phyloP scores from a whole-genome alignment of 2,113 vertebrate species.

The Aspidoscelis tigris region DNA sequence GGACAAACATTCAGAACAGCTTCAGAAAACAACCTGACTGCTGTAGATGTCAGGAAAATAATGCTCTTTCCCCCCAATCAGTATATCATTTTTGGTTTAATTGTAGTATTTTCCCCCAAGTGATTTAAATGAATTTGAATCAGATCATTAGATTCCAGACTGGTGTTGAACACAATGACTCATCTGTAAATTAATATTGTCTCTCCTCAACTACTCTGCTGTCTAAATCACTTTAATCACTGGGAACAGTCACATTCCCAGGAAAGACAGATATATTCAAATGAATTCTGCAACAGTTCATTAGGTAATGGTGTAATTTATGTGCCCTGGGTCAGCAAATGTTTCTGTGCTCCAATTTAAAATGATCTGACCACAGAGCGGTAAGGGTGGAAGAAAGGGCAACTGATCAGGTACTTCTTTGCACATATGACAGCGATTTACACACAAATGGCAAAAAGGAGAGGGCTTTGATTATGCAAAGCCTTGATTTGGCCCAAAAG shows the following conservation, averaged over 20 bases:
- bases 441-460: slow-evolving; percentile 13
- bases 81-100: slow-evolving; percentile 22
- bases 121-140: slow-evolving; percentile 81
- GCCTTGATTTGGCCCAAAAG: slow-evolving; percentile 40
- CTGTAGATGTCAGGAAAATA: slow-evolving; percentile 14
- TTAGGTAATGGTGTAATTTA: slow-evolving; percentile 72
- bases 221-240: slow-evolving; percentile 75
- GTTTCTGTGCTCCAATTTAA: slow-evolving; percentile 52
- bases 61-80: slow-evolving; percentile 1
- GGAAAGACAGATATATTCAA: slow-evolving; percentile 67
- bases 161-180: slow-evolving; percentile 76
- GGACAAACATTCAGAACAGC: slow-evolving; percentile 15
- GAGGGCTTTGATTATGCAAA: background rate
- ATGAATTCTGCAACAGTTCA: slow-evolving; percentile 70
- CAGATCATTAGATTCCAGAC: slow-evolving; percentile 77
- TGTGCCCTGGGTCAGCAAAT: slow-evolving; percentile 66
- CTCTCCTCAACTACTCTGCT: slow-evolving; percentile 69
- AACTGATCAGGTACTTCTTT: slow-evolving; percentile 52
- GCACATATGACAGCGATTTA: slow-evolving; percentile 32
- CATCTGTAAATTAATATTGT: slow-evolving; percentile 79
- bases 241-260: slow-evolving; percentile 64
- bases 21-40: background rate
- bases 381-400: background rate
- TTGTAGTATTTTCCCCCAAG: slow-evolving; percentile 55
- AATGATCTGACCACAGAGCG: slow-evolving; percentile 43